Conservation (phyloP, 2,797 vertebrate genomes). For the Artibeus lituratus region DNA sequence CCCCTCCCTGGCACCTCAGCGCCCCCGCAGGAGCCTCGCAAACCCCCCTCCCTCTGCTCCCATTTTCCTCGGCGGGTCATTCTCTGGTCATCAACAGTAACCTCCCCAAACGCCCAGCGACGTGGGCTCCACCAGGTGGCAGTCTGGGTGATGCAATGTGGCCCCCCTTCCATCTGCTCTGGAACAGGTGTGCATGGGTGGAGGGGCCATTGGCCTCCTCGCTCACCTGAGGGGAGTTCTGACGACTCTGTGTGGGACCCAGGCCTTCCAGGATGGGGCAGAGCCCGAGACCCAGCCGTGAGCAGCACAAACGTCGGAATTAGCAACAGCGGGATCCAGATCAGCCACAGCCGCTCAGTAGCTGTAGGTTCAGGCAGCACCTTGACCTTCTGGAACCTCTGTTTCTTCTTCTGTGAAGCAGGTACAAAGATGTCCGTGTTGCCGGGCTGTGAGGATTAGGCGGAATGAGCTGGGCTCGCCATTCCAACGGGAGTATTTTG, state of each 20-base stretch:
- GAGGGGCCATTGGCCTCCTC: not conserved
- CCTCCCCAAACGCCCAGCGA: accelerated
- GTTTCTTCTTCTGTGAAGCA: not conserved
- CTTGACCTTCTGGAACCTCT: not conserved
- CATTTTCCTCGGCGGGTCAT: not conserved
- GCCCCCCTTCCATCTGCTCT: not conserved
- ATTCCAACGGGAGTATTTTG: not conserved
- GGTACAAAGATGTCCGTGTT: not conserved
- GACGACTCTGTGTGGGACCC: not conserved
- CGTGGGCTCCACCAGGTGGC: constrained; percentile 42
- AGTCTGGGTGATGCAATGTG: not conserved
- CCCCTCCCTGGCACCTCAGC: accelerated
- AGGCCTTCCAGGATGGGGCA: not conserved
- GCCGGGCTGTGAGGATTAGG: not conserved
- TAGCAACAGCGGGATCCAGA: not conserved
- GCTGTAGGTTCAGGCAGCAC: not conserved
- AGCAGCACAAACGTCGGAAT: accelerated
- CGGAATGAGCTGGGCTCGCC: not conserved
- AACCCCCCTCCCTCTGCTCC: too few species aligned
- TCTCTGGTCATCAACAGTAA: too few species aligned
- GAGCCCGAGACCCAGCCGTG: not conserved
- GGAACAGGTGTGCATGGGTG: not conserved
- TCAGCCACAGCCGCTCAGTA: accelerated
- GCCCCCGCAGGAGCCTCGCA: not conserved
- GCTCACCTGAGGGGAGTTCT: not conserved